A percentile compares a stretch with the other conserved stretches of the same genome.
phyloP scores from a whole-genome alignment of 2,797 vertebrate species.

The Taenioides sp. region DNA sequence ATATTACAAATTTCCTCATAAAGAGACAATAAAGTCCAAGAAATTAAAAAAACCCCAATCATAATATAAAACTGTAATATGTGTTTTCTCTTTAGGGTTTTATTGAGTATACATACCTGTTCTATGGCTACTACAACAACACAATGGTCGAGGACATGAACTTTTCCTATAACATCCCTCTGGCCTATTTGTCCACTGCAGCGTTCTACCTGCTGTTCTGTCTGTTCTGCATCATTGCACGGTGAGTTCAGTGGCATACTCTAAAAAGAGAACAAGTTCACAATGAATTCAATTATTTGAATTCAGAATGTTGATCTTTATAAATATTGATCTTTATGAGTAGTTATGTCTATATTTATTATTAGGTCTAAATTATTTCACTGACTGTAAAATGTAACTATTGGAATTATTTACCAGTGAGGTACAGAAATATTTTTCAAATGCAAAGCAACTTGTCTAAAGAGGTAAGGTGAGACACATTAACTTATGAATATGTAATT shows the following conservation, averaged over 20 bases:
- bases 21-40: background rate
- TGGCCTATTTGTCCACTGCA: constrained; percentile 82
- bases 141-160: constrained; percentile 40
- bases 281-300: background rate
- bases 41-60: too few species aligned
- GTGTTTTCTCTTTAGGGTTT: constrained; percentile 76
- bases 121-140: constrained; percentile 87
- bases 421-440: too few species aligned
- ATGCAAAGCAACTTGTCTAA: too few species aligned
- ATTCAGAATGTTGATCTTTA: background rate
- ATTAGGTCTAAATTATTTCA: background rate
- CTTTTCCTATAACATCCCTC: constrained; percentile 80
- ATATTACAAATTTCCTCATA: background rate
- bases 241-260: constrained; percentile 69
- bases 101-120: constrained; percentile 86
- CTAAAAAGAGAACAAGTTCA: background rate
- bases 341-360: background rate
- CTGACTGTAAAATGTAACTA: too few species aligned
- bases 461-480: too few species aligned
- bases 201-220: constrained; percentile 80
- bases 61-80: background rate
- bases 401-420: too few species aligned
- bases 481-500: too few species aligned
- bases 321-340: background rate
- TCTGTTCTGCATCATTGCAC: constrained; percentile 79